Conservation (phyloP, 2,888 invertebrate genomes). For the Ectemnius lituratus region DNA sequence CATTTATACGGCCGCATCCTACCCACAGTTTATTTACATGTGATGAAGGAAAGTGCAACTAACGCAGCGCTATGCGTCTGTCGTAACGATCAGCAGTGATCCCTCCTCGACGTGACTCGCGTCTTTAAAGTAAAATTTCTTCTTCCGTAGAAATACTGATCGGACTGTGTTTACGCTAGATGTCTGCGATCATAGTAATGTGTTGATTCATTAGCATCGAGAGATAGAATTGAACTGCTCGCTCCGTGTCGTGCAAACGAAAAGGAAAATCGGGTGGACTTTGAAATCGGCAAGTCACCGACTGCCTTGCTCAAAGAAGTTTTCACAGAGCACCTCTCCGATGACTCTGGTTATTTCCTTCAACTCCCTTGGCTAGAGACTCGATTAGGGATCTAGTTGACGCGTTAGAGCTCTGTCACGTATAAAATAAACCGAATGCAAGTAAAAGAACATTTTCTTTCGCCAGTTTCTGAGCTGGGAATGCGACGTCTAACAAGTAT, state of each 20-base stretch:
- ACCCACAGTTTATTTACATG: constrained; percentile 64
- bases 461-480: background rate
- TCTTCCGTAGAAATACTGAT: constrained; percentile 55
- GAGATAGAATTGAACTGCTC: constrained; percentile 1
- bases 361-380: no score
- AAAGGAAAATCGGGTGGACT: background rate
- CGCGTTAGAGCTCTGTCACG: no score
- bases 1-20: constrained; percentile 36
- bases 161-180: constrained; percentile 26
- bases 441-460: constrained; percentile 13
- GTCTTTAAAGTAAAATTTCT: constrained; percentile 47
- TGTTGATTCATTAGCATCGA: constrained; percentile 18
- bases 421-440: background rate
- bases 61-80: constrained; percentile 33
- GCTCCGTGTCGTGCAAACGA: background rate
- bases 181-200: constrained; percentile 2
- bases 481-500: constrained; percentile 10
- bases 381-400: no score
- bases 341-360: constrained; percentile 17
- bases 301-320: background rate
- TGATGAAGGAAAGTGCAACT: constrained; percentile 53
- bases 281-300: background rate
- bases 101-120: constrained; percentile 20
- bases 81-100: constrained; percentile 32
- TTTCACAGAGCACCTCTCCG: constrained; percentile 1